Conservation (phyloP, 2,888 invertebrate genomes). For the Perithous albicinctus region DNA sequence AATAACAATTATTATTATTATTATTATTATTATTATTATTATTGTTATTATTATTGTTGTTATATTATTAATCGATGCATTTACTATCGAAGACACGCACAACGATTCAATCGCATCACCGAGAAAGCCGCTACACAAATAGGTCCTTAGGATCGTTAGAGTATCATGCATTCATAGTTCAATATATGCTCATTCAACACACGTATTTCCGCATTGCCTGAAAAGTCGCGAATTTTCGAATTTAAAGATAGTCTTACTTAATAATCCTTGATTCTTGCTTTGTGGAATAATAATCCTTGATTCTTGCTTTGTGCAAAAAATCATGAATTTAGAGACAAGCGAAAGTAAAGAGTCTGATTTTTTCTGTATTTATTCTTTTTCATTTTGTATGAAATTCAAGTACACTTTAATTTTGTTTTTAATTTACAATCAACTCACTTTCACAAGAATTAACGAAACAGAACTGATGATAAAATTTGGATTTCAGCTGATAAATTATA, state of each 20-base stretch:
- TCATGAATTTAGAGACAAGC: neutral
- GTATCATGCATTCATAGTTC: conserved; percentile 63
- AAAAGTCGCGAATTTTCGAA: conserved; percentile 5
- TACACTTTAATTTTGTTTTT: neutral
- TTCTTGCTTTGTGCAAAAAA: neutral
- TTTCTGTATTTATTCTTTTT: neutral
- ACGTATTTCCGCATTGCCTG: conserved; percentile 19
- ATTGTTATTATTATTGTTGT: conserved; percentile 29
- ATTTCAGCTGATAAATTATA: no score
- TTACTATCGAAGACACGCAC: conserved; percentile 56
- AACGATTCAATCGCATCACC: conserved; percentile 62
- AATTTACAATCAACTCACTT: neutral
- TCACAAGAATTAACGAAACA: neutral
- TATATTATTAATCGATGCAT: conserved; percentile 26
- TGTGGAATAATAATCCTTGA: no score
- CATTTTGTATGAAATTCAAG: neutral
- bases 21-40: conserved; percentile 26
- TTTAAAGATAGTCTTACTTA: no score
- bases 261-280: neutral
- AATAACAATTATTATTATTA: conserved; percentile 19
- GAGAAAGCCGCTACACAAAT: conserved; percentile 60
- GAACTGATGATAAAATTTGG: no score
- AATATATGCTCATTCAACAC: conserved; percentile 44
- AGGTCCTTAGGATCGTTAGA: conserved; percentile 66
- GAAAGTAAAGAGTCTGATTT: neutral